Percentiles rank a stretch among this genome's conserved stretches.
Evolutionary conservation across 2,113 vertebrate genomes (phyloP).

Genomic region (Oryzias celebensis): DNA sequence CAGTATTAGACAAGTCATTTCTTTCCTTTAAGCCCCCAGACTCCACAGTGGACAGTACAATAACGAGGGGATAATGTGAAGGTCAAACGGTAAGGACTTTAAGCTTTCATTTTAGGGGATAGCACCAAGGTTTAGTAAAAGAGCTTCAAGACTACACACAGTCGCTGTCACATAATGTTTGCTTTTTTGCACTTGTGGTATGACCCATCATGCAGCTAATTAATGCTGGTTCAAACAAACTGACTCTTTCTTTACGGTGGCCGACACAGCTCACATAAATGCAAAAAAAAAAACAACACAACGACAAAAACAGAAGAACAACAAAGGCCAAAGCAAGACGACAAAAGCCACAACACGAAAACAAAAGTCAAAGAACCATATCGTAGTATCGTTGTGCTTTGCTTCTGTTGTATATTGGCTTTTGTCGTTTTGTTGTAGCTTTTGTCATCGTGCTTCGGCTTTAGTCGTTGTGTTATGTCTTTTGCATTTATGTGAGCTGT

Average conservation of each 20-base stretch:
- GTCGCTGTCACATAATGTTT: conserved; percentile 23
- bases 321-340: too few species aligned
- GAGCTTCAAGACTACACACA: conserved; percentile 6
- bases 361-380: too few species aligned
- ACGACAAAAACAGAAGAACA: too few species aligned
- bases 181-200: conserved; percentile 7
- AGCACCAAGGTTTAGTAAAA: conserved; percentile 30
- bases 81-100: conserved; percentile 11
- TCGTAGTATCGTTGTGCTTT: too few species aligned
- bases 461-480: too few species aligned
- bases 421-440: too few species aligned
- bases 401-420: too few species aligned
- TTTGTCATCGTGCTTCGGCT: too few species aligned
- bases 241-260: not conserved
- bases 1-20: conserved; percentile 26
- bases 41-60: conserved; percentile 28
- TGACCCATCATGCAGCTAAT: conserved; percentile 41
- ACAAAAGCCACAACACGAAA: too few species aligned
- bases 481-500: too few species aligned
- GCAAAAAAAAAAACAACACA: too few species aligned
- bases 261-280: too few species aligned
- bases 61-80: conserved; percentile 3
- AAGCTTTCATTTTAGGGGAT: conserved; percentile 33
- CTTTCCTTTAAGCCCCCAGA: conserved; percentile 3
- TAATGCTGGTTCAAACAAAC: not conserved